Conservation (phyloP, 2,888 invertebrate genomes). For the Dynastes maya region DNA sequence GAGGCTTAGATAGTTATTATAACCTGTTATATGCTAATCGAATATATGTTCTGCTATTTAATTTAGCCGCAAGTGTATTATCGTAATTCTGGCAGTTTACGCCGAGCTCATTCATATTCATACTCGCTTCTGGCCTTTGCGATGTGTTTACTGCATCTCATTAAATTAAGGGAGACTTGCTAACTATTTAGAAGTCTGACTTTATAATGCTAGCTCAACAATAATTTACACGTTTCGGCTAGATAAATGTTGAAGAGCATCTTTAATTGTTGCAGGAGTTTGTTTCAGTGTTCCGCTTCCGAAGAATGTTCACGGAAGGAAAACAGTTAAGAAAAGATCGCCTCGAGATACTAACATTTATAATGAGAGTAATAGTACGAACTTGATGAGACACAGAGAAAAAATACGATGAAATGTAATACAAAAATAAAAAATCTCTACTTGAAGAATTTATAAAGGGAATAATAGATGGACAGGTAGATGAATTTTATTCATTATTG, state of each 20-base stretch:
- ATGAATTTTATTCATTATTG: too few species aligned
- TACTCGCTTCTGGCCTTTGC: constrained; percentile 15
- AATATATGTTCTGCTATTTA: constrained; percentile 35
- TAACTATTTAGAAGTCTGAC: constrained; percentile 11
- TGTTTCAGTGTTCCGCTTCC: too few species aligned
- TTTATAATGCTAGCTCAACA: constrained; percentile 18
- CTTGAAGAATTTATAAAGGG: too few species aligned
- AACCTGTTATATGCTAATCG: constrained; percentile 29
- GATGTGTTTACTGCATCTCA: constrained; percentile 29
- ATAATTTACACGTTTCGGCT: not conserved
- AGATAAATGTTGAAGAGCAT: not conserved
- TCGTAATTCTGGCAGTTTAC: constrained; percentile 22
- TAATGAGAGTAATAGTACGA: too few species aligned
- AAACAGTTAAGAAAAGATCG: too few species aligned
- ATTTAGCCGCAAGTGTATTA: constrained; percentile 41
- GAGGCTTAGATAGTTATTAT: constrained; percentile 18
- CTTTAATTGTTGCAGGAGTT: not conserved
- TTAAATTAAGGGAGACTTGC: not conserved
- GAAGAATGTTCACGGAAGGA: too few species aligned
- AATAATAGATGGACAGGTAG: too few species aligned
- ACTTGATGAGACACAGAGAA: too few species aligned
- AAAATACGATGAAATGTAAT: too few species aligned
- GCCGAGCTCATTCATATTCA: constrained; percentile 33
- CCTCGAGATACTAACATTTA: too few species aligned
- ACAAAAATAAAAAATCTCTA: too few species aligned